These are phyloP conservation scores for Drosophila prolongata DNA, from an alignment of 2,888 invertebrate genomes.

Conservation along the genomic window DNA sequence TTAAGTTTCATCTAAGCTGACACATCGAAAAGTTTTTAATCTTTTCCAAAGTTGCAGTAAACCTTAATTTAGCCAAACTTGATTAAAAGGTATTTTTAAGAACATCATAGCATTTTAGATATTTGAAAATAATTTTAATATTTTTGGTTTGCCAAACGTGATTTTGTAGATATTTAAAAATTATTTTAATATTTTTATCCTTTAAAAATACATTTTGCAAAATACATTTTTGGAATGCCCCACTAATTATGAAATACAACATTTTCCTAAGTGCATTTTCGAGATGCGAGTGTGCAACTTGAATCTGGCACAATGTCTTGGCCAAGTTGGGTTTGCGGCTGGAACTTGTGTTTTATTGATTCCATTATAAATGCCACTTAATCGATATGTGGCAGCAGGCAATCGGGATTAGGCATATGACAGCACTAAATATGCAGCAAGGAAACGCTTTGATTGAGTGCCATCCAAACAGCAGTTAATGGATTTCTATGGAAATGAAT, in stretches of 20 bases:
- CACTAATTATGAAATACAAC: not conserved
- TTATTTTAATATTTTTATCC: no score
- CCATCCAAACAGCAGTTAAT: slow-evolving; percentile 30
- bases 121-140: no score
- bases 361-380: slow-evolving; percentile 43
- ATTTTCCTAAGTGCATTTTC: not conserved
- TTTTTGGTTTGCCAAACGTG: no score
- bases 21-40: no score
- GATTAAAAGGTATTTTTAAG: no score
- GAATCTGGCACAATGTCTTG: slow-evolving; percentile 25
- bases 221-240: not conserved
- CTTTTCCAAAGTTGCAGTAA: no score
- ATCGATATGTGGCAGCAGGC: slow-evolving; percentile 29
- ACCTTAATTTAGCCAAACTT: no score
- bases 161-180: no score
- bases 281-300: slow-evolving; percentile 9
- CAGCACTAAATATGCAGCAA: slow-evolving; percentile 42
- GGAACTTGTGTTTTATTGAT: slow-evolving; percentile 37
- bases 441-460: slow-evolving; percentile 34
- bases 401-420: slow-evolving; percentile 33
- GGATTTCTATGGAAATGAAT: slow-evolving; percentile 9
- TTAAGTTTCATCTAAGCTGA: no score
- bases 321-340: slow-evolving; percentile 15
- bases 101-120: no score
- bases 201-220: no score